A percentile compares a stretch with the other conserved stretches of the same genome.
These are phyloP conservation scores for Taenioides sp. DNA, from an alignment of 2,797 vertebrate species.

Conservation along the genomic window DNA sequence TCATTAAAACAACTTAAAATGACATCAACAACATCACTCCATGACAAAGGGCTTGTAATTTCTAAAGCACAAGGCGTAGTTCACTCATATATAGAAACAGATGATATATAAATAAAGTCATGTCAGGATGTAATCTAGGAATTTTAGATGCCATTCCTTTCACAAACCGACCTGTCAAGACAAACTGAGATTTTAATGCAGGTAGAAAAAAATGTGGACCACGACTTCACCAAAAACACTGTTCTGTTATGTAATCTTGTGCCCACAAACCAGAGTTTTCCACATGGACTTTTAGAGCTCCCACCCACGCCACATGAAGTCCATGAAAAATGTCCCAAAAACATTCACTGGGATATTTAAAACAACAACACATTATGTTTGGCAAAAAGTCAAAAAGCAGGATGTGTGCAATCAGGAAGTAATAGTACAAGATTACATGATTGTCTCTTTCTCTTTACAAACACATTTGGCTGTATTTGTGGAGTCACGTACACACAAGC, in stretches of 20 bases:
- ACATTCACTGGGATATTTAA: conserved; percentile 6
- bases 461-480: conserved; percentile 17
- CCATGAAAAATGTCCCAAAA: conserved; percentile 9
- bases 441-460: conserved; percentile 38
- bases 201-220: not conserved
- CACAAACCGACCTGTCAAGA: not conserved
- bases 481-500: conserved; percentile 5
- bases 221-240: not conserved
- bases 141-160: not conserved
- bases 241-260: not conserved
- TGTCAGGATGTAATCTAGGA: too few relatives aligned
- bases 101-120: not conserved
- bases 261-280: not conserved
- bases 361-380: not conserved
- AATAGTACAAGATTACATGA: not conserved
- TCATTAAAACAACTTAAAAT: too few relatives aligned
- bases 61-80: not conserved
- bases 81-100: not conserved
- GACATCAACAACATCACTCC: too few relatives aligned
- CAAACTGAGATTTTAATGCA: not conserved
- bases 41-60: too few relatives aligned
- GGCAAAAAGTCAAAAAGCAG: not conserved
- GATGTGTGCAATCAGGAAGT: not conserved
- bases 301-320: conserved; percentile 1
- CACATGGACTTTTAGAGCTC: not conserved